Evolutionary conservation across 2,888 invertebrate genomes (phyloP).

Genomic region (Hedya salicella): DNA sequence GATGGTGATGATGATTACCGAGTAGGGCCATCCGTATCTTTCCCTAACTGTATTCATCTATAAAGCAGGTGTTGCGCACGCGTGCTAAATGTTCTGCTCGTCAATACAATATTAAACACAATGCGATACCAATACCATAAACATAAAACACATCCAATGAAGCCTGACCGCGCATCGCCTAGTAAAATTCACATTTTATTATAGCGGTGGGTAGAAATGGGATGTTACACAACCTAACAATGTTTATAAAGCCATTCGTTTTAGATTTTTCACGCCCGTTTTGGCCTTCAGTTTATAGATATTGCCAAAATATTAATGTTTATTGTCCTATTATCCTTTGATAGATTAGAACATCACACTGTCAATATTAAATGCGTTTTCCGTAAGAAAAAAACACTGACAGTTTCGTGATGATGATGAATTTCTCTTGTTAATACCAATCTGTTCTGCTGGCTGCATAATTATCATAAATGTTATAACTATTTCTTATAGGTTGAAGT

Average conservation of each 20-base stretch:
- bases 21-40: too few species aligned
- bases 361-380: too few species aligned
- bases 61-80: neutral
- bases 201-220: constrained; percentile 22
- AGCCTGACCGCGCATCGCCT: constrained; percentile 9
- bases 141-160: neutral
- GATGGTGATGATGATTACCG: too few species aligned
- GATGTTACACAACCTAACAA: constrained; percentile 21
- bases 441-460: too few species aligned
- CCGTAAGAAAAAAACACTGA: too few species aligned
- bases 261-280: constrained; percentile 1
- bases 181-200: constrained; percentile 35
- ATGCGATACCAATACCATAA: constrained; percentile 3
- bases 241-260: constrained; percentile 9
- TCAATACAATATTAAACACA: constrained; percentile 10
- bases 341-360: neutral
- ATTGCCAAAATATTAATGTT: neutral
- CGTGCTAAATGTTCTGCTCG: neutral
- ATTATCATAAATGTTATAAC: too few species aligned
- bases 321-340: neutral
- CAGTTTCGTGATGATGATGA: too few species aligned
- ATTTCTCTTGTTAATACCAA: too few species aligned
- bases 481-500: too few species aligned
- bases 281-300: neutral
- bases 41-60: too few species aligned